Percentiles rank a stretch among this genome's conserved stretches.
Conservation (phyloP, 2,113 vertebrate genomes). For the Ranitomeya variabilis region DNA sequence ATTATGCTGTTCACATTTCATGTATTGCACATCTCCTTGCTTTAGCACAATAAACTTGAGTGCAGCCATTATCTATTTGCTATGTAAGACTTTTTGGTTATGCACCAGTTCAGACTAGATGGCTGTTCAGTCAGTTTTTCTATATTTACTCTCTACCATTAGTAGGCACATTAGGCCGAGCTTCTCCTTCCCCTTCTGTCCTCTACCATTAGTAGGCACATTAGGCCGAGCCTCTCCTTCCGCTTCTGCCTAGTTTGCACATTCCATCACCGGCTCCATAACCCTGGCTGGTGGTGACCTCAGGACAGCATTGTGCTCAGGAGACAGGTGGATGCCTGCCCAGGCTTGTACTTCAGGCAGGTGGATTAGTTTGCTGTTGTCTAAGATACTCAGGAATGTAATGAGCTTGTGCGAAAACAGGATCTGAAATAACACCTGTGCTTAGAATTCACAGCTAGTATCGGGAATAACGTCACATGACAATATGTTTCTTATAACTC, state of each 20-base stretch:
- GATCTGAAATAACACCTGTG: slow-evolving; percentile 41
- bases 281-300: neutral
- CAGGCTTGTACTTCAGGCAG: slow-evolving; percentile 44
- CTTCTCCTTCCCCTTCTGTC: too few species aligned
- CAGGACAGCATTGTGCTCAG: neutral
- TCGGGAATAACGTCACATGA: neutral
- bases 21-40: too few species aligned
- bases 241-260: neutral
- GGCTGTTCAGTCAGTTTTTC: too few species aligned
- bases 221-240: neutral
- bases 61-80: too few species aligned
- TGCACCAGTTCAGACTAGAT: too few species aligned
- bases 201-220: too few species aligned
- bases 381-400: slow-evolving; percentile 31
- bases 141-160: too few species aligned
- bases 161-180: too few species aligned
- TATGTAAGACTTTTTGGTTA: too few species aligned
- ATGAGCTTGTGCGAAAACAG: slow-evolving; percentile 14
- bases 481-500: neutral
- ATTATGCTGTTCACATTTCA: too few species aligned
- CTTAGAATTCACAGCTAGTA: neutral
- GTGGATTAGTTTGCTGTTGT: slow-evolving; percentile 49
- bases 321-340: slow-evolving; percentile 45
- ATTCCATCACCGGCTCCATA: slow-evolving; percentile 23
- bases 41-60: too few species aligned